phyloP scores from a whole-genome alignment of 2,113 vertebrate genomes.

The Phylloscopus whistleri region DNA sequence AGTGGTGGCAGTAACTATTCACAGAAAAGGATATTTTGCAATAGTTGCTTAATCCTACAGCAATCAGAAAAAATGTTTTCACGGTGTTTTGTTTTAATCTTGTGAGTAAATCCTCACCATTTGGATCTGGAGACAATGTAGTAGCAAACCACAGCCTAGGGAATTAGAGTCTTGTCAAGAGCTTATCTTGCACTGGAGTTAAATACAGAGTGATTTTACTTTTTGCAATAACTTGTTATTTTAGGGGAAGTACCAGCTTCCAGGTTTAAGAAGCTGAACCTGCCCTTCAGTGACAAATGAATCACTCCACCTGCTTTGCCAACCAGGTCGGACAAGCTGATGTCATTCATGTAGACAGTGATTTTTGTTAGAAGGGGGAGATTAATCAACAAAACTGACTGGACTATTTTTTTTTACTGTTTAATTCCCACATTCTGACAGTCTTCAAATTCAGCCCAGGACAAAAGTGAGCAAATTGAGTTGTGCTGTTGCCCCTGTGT shows the following conservation, averaged over 20 bases:
- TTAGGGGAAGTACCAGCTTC: background rate
- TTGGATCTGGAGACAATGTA: background rate
- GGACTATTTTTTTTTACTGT: background rate
- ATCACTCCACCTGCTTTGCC: background rate
- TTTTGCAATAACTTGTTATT: background rate
- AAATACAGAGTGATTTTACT: background rate
- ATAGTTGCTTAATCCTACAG: background rate
- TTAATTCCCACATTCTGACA: background rate
- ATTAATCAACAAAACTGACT: background rate
- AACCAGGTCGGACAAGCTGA: background rate
- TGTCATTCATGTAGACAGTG: background rate
- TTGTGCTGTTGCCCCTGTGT: background rate
- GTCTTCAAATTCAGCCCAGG: background rate
- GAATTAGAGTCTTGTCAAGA: background rate
- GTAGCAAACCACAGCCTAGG: background rate
- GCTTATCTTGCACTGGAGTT: conserved; percentile 1
- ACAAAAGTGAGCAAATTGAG: background rate
- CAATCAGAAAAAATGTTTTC: background rate
- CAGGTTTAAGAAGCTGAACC: background rate
- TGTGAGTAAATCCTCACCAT: background rate
- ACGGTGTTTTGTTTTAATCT: background rate
- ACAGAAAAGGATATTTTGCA: conserved; percentile 1
- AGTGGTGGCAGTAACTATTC: background rate
- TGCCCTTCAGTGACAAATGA: background rate
- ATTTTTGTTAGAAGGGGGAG: background rate